phyloP scores from a whole-genome alignment of 2,113 vertebrate genomes.

The Vulpes vulpes region DNA sequence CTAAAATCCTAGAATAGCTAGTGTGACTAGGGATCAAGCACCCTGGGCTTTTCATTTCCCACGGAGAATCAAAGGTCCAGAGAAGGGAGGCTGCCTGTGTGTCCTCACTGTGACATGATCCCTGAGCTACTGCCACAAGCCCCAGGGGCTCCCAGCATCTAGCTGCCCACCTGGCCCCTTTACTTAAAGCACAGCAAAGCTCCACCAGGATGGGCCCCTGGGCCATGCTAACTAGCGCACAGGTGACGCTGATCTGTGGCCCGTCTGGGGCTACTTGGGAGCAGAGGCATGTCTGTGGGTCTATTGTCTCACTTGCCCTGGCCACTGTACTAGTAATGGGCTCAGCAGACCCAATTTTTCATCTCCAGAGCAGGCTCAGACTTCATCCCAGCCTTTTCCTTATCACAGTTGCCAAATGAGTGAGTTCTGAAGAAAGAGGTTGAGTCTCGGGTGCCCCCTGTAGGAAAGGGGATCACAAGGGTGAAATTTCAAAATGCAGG shows the following conservation, averaged over 20 bases:
- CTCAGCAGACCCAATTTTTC: background rate
- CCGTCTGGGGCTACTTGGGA: rapidly evolving
- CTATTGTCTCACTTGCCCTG: background rate
- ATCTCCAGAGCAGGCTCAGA: too few species aligned
- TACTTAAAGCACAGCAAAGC: background rate
- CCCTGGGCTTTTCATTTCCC: background rate
- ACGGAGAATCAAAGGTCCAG: background rate
- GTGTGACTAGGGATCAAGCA: background rate
- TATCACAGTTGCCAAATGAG: background rate
- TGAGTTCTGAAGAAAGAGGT: background rate
- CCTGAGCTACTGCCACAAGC: background rate
- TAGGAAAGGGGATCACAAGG: background rate
- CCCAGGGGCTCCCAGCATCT: background rate
- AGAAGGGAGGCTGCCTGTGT: background rate
- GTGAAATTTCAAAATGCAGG: background rate
- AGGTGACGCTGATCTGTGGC: background rate
- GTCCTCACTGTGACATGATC: background rate
- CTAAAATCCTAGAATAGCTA: background rate
- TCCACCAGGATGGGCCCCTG: background rate
- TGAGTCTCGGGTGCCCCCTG: background rate
- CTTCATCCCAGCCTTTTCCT: background rate
- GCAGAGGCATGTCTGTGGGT: too few species aligned
- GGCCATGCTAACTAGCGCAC: background rate
- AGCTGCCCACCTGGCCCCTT: background rate
- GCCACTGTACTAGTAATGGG: background rate